phyloP scores from a whole-genome alignment of 2,797 vertebrate genomes.

The Oreochromis grahami region DNA sequence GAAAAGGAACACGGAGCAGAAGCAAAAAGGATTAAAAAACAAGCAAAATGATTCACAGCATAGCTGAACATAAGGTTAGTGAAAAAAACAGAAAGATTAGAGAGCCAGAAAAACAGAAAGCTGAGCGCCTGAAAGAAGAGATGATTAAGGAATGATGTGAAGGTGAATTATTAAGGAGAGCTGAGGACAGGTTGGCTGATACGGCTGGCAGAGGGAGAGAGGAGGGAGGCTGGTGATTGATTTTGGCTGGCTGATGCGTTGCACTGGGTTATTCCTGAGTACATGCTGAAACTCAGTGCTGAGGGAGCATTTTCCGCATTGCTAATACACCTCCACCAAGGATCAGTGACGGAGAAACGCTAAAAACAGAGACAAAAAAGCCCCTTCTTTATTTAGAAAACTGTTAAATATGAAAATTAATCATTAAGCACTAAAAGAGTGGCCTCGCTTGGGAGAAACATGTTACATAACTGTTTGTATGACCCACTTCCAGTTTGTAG shows the following conservation, averaged over 20 bases:
- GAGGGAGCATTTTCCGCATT: constrained; percentile 6
- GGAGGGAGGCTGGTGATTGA: constrained; percentile 50
- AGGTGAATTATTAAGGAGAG: constrained; percentile 59
- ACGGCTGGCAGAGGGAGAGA: neutral
- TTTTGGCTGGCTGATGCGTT: constrained; percentile 18
- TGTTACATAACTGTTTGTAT: neutral
- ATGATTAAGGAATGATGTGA: constrained; percentile 10
- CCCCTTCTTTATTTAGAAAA: neutral
- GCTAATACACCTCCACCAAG: constrained; percentile 1
- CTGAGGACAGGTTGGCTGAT: neutral
- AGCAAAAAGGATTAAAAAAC: neutral
- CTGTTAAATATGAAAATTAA: neutral
- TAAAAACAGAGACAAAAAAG: neutral
- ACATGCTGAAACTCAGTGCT: neutral
- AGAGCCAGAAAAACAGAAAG: neutral
- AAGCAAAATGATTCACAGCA: neutral
- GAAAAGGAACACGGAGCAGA: neutral
- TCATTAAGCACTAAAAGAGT: neutral
- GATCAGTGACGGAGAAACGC: neutral
- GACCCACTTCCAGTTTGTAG: neutral
- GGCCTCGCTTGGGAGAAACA: neutral
- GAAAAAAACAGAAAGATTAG: neutral
- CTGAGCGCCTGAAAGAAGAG: constrained; percentile 31
- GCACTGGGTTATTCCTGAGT: constrained; percentile 40
- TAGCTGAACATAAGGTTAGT: neutral